A percentile compares a stretch with the other conserved stretches of the same genome.
phyloP scores from a whole-genome alignment of 2,113 vertebrate genomes.

The Mionectes macconnelli region DNA sequence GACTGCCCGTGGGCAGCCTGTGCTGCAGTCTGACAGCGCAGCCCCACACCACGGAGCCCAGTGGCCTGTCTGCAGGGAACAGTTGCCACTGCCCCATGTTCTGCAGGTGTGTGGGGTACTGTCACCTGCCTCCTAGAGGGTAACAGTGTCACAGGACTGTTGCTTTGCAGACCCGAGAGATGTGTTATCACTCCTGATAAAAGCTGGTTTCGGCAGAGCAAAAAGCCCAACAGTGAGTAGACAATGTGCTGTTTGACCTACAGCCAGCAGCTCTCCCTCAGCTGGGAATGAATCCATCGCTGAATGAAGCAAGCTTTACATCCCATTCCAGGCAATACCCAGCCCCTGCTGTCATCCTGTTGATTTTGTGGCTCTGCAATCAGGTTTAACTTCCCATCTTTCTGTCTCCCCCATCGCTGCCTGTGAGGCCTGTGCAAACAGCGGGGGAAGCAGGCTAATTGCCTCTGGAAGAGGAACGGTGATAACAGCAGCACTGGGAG shows the following conservation, averaged over 20 bases:
- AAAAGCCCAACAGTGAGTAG: neutral
- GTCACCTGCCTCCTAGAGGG: neutral
- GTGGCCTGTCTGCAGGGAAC: rapidly evolving
- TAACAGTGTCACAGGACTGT: neutral
- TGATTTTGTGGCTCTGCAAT: constrained; percentile 25
- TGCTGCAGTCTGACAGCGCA: neutral
- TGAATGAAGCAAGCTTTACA: neutral
- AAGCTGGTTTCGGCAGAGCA: neutral
- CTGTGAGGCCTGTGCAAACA: neutral
- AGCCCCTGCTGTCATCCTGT: constrained; percentile 8
- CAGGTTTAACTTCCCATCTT: constrained; percentile 8
- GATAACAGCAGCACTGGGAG: neutral
- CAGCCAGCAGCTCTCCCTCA: neutral
- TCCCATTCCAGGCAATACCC: constrained; percentile 2
- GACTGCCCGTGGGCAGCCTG: neutral
- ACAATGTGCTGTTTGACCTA: neutral
- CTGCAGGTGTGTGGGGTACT: rapidly evolving
- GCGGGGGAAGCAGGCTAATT: constrained; percentile 11
- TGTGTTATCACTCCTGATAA: neutral
- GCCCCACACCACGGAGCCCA: rapidly evolving
- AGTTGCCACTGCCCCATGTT: neutral
- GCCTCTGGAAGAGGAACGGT: neutral
- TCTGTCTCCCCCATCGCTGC: neutral
- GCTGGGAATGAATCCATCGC: neutral
- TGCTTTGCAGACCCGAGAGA: neutral